Evolutionary conservation across 1,140 invertebrate species (phyloP).

Genomic region (Zaprionus inermis): DNA sequence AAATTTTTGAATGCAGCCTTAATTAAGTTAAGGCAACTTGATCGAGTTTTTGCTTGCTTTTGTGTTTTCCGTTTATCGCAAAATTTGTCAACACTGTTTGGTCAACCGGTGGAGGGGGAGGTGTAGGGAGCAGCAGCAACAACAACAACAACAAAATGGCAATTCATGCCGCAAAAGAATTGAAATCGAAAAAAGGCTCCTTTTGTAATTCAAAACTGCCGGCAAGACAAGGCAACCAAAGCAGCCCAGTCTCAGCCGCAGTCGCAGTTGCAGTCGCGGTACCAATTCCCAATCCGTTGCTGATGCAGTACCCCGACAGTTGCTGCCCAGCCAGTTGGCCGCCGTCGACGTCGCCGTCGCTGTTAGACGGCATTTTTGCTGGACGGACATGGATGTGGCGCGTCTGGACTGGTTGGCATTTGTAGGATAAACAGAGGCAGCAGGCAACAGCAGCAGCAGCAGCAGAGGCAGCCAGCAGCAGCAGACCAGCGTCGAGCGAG

Average conservation of each 20-base stretch:
- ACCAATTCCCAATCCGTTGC: neutral
- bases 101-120: too few species aligned
- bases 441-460: conserved; percentile 7
- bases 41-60: neutral
- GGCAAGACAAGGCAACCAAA: conserved; percentile 37
- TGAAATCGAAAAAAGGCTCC: conserved; percentile 75
- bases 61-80: neutral
- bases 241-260: conserved; percentile 38
- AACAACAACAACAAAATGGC: conserved; percentile 56
- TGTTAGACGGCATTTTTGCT: conserved; percentile 68
- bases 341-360: conserved; percentile 23
- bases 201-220: conserved; percentile 75
- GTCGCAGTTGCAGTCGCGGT: conserved; percentile 35
- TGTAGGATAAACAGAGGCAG: conserved; percentile 56
- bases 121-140: neutral
- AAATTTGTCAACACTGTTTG: conserved; percentile 5
- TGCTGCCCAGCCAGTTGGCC: conserved; percentile 38
- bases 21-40: neutral
- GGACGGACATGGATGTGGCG: conserved; percentile 24
- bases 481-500: conserved; percentile 21
- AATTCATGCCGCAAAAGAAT: conserved; percentile 65
- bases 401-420: conserved; percentile 72
- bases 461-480: neutral
- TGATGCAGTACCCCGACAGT: neutral
- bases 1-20: neutral